Evolutionary conservation across 2,113 vertebrate genomes (phyloP).

Genomic region (Protomyctophum bolini): DNA sequence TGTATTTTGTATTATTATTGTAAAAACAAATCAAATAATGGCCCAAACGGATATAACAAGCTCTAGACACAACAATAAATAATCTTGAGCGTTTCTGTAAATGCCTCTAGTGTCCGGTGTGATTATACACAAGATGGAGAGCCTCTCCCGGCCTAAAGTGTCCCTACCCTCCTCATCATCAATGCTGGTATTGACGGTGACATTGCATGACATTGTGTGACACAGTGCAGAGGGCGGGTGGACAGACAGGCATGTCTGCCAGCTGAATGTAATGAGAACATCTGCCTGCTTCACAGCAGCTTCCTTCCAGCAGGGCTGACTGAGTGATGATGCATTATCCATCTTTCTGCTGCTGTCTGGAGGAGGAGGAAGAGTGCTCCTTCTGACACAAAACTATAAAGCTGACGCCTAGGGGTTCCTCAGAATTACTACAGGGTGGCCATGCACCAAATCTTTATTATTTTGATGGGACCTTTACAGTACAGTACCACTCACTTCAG

Average conservation of each 20-base stretch:
- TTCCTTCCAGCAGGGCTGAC: not conserved
- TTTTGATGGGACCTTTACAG: no score
- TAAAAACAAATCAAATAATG: not conserved
- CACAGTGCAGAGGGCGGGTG: constrained; percentile 7
- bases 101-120: constrained; percentile 15
- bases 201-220: constrained; percentile 7
- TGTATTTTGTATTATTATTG: not conserved
- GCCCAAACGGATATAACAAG: no score
- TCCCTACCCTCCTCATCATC: not conserved
- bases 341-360: constrained; percentile 34
- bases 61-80: no score
- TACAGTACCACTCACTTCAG: no score
- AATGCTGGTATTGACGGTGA: constrained; percentile 10
- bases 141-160: not conserved
- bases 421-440: no score
- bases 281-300: constrained; percentile 41
- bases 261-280: constrained; percentile 33
- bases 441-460: no score
- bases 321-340: constrained; percentile 42
- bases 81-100: constrained; percentile 5
- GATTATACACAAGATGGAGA: not conserved
- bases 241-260: constrained; percentile 28
- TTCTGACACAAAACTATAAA: constrained; percentile 13
- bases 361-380: not conserved
- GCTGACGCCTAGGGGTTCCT: no score